Conservation (phyloP, 2,888 invertebrate genomes). For the Micoletzkya japonica region DNA sequence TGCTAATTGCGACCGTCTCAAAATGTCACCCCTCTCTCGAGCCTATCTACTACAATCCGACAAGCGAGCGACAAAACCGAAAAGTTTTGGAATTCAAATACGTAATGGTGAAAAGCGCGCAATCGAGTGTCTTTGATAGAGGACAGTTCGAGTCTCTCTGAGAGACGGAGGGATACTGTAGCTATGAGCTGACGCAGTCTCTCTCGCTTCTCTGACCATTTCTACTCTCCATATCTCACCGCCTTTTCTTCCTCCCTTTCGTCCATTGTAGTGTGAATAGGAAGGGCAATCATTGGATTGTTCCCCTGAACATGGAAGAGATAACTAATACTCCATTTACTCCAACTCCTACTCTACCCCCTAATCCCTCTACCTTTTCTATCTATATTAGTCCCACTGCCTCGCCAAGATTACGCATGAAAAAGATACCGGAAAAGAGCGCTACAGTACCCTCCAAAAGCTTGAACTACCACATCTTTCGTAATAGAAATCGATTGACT, state of each 20-base stretch:
- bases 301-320: background rate
- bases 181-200: background rate
- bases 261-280: conserved; percentile 9
- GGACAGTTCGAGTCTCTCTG: background rate
- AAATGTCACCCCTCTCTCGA: no score
- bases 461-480: no score
- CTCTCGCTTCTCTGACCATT: background rate
- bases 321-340: no score
- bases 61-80: background rate
- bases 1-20: no score
- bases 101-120: background rate
- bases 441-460: no score
- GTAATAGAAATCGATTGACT: no score
- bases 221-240: background rate
- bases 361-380: no score
- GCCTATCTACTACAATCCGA: no score
- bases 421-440: no score
- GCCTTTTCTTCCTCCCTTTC: background rate
- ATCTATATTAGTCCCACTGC: no score
- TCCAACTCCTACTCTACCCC: no score
- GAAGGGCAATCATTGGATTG: background rate
- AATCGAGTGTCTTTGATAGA: background rate
- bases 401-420: no score
- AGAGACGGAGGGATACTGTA: background rate
- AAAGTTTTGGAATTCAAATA: background rate